These are phyloP conservation scores for Caerostris darwini DNA, from an alignment of 1,140 invertebrate genomes.

Conservation along the genomic window DNA sequence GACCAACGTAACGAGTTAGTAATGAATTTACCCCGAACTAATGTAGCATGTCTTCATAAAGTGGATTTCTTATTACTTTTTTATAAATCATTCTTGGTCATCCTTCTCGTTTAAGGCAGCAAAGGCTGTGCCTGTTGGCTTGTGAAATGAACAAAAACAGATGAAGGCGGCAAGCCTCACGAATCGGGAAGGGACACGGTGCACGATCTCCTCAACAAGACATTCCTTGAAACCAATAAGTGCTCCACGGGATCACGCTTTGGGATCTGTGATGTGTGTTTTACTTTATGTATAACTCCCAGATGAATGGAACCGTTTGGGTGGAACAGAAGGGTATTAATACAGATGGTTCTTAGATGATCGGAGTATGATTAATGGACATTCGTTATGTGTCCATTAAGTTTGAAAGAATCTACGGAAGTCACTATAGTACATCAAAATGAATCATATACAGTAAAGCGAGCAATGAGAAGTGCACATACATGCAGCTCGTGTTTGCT, in stretches of 20 bases:
- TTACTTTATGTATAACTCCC: background rate
- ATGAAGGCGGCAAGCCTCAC: conserved; percentile 53
- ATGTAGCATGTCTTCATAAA: background rate
- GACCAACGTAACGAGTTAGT: background rate
- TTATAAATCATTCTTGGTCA: background rate
- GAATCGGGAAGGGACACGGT: background rate
- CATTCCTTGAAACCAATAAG: conserved; percentile 36
- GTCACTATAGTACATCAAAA: background rate
- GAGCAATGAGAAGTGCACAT: too few relatives aligned
- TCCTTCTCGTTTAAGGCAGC: conserved; percentile 1
- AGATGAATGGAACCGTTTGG: conserved; percentile 37
- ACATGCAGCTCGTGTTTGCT: too few relatives aligned
- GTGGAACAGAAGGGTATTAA: conserved; percentile 56
- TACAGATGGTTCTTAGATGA: conserved; percentile 44
- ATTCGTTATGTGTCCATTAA: conserved; percentile 50
- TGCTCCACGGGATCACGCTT: conserved; percentile 27
- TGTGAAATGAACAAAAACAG: conserved; percentile 31
- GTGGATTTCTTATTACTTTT: background rate
- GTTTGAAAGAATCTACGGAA: background rate
- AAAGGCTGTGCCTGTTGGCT: background rate
- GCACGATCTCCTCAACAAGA: conserved; percentile 51
- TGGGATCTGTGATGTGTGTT: conserved; percentile 17
- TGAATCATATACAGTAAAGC: background rate
- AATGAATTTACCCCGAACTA: conserved; percentile 30
- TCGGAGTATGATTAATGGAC: conserved; percentile 27